These are phyloP conservation scores for Pterostichus madidus DNA, from an alignment of 2,888 invertebrate species.

Conservation along the genomic window DNA sequence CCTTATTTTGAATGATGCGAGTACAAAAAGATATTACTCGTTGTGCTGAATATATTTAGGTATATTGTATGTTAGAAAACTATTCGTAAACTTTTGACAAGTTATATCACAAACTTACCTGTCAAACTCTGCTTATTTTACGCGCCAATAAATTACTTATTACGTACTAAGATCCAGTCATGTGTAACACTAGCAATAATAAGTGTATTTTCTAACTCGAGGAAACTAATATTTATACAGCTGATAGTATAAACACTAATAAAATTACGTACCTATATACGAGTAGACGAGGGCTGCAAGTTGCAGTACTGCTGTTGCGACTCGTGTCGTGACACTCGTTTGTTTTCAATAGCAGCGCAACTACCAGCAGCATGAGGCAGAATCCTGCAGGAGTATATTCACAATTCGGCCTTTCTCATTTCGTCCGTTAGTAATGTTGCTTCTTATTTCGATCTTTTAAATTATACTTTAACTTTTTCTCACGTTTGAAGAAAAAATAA, in stretches of 20 bases:
- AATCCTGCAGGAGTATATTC: no score
- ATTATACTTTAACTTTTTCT: no score
- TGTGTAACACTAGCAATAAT: conserved; percentile 30
- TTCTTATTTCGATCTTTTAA: no score
- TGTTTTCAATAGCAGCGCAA: conserved; percentile 22
- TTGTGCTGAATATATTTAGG: no score
- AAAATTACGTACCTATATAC: conserved; percentile 34
- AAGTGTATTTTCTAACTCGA: conserved; percentile 13
- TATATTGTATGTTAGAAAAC: no score
- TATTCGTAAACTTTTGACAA: no score
- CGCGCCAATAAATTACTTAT: not conserved
- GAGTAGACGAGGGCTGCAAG: not conserved
- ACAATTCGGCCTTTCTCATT: no score
- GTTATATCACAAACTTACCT: no score
- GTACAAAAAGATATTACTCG: no score
- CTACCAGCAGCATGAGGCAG: not conserved
- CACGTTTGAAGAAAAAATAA: no score
- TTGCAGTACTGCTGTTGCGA: not conserved
- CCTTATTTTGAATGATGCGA: no score
- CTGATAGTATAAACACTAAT: conserved; percentile 48
- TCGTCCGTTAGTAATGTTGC: no score
- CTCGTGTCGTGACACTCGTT: not conserved
- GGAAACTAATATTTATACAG: conserved; percentile 39
- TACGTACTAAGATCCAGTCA: not conserved
- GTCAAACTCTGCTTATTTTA: not conserved